Conservation (phyloP, 2,888 invertebrate genomes). For the Microplitis deprimator region DNA sequence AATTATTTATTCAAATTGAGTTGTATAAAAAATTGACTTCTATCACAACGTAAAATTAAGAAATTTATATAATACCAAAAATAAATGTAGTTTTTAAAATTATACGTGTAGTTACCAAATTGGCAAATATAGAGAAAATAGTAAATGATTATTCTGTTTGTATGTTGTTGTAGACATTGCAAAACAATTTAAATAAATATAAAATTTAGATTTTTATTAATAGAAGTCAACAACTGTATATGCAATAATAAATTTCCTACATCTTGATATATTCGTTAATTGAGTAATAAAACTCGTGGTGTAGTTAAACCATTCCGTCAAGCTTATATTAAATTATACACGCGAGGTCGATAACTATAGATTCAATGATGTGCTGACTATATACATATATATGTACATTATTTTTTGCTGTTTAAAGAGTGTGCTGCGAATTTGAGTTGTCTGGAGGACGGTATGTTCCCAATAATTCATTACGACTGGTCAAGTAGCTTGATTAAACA, state of each 20-base stretch:
- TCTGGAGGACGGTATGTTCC: constrained; percentile 20
- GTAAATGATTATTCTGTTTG: no score
- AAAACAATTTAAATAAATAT: no score
- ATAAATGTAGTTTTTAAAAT: no score
- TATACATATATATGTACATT: not conserved
- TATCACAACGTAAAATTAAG: no score
- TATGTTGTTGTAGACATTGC: no score
- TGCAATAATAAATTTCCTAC: not conserved
- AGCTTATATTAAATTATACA: constrained; percentile 13
- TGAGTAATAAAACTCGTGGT: not conserved
- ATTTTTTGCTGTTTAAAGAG: constrained; percentile 3
- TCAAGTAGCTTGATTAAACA: not conserved
- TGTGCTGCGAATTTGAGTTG: constrained; percentile 21
- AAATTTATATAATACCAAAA: no score
- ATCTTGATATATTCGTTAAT: not conserved
- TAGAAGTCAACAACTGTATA: not conserved
- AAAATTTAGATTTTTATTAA: not conserved
- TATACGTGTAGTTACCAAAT: no score
- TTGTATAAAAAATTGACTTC: no score
- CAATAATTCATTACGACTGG: constrained; percentile 9
- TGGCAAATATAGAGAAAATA: no score
- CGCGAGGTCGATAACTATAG: constrained; percentile 26
- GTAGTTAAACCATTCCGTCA: not conserved
- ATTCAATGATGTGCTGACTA: constrained; percentile 5
- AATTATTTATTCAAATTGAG: no score